Conservation (phyloP, 2,113 vertebrate species). For the Mustela lutreola region DNA sequence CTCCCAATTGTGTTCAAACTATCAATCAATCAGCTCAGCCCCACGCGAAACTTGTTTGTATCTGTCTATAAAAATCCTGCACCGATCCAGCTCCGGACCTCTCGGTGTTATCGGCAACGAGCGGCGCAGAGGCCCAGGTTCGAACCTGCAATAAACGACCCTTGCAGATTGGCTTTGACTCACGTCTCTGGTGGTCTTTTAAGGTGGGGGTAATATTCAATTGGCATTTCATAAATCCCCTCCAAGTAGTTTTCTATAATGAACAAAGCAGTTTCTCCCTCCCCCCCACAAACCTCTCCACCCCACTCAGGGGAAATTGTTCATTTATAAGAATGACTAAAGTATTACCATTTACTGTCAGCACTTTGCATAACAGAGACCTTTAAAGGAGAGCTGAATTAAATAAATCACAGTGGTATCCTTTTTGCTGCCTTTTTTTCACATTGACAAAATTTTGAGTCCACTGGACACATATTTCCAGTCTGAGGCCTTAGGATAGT, state of each 20-base stretch:
- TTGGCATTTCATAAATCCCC: too few relatives aligned
- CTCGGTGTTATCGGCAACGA: too few relatives aligned
- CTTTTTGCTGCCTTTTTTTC: background rate
- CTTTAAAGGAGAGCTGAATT: background rate
- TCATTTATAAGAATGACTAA: background rate
- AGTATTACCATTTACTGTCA: conserved; percentile 63
- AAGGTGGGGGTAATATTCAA: too few relatives aligned
- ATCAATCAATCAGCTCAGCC: too few relatives aligned
- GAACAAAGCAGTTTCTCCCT: background rate
- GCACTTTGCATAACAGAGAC: conserved; percentile 4
- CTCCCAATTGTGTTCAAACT: too few relatives aligned
- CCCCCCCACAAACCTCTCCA: background rate
- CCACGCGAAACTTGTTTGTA: too few relatives aligned
- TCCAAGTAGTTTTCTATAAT: background rate
- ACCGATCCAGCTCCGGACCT: too few relatives aligned
- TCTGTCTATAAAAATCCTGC: too few relatives aligned
- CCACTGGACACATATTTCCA: conserved; percentile 29
- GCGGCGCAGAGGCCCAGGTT: too few relatives aligned
- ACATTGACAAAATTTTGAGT: background rate
- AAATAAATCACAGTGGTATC: background rate
- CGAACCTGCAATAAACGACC: too few relatives aligned
- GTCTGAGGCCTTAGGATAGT: background rate
- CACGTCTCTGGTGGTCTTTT: too few relatives aligned
- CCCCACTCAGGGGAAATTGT: background rate
- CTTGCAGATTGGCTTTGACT: too few relatives aligned